Evolutionary conservation across 2,888 invertebrate genomes (phyloP), one percentile per base, ranked within the genome.

Genomic region (Synanthedon vespiformis): DNA sequence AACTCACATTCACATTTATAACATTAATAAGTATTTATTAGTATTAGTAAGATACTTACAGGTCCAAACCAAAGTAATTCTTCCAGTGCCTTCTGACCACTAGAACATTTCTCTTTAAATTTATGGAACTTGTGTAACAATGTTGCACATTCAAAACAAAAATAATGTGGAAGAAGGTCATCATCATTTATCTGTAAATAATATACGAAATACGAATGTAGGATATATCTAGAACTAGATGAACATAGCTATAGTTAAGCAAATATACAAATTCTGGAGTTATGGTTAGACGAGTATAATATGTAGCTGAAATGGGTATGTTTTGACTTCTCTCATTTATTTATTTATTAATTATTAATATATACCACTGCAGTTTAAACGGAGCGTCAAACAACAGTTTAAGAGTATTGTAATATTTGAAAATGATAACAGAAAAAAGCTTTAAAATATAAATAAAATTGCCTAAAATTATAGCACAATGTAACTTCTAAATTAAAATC

Each of bases 91-190:
- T 72, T 72, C 53, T 70, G 72, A 1, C 76, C 80, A 0, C 58
- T 64, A 51, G 65, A 68, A 52, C 83, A 82, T 57, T 80, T 81
- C 56, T 81, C 78, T 52, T 78, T 79, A 54, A 83, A 83, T 52
- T 74, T 76, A 57, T 83, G 74, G 53, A 72, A 82, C 58, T 82
- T 83, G 52, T 78, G 70, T 2, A 83, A 61, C 51, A 79, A 56
- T 5, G 68, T 65, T 0, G 80, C 74, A 63, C 83, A 83, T 58
- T 82, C 82, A 55, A 68, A 80, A 58, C 83, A 83, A 57, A 81
- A 79, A 58, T 68, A 76, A 6, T 71, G 70, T 1, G 81, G 81
- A 12, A 86, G 58, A 0, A 61, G 64, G 58, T 83, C 84, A 53
- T 60, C 61, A n/a, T 66, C 59, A 53, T 66, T 61, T 3, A 78